Evolutionary conservation across 2,888 invertebrate species (phyloP).

Genomic region (Parnassius glacialis): DNA sequence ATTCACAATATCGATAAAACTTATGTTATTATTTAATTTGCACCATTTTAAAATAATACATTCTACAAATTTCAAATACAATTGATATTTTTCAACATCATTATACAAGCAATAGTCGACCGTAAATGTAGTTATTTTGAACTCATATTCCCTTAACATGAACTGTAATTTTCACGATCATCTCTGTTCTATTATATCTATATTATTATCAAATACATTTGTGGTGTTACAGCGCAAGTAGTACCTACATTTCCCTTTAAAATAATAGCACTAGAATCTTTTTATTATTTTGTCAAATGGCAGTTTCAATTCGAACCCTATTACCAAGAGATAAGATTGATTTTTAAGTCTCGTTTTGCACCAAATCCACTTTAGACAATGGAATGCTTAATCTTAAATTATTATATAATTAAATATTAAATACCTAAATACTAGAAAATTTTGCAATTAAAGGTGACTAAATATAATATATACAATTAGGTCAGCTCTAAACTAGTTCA

Average conservation of each 20-base stretch:
- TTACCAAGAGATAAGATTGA: constrained; percentile 47
- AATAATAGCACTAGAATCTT: constrained; percentile 29
- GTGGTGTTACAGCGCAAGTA: constrained; percentile 59
- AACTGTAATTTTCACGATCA: constrained; percentile 19
- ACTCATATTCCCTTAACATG: background rate
- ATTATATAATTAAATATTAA: constrained; percentile 38
- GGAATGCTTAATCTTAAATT: constrained; percentile 62
- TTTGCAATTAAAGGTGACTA: constrained; percentile 26
- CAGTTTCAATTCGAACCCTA: constrained; percentile 56
- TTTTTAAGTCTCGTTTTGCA: constrained; percentile 39
- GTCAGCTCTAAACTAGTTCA: constrained; percentile 43
- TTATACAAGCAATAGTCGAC: background rate
- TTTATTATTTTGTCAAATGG: constrained; percentile 44
- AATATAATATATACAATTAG: constrained; percentile 47
- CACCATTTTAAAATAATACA: too few species aligned
- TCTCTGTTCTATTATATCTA: constrained; percentile 8
- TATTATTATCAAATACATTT: constrained; percentile 33
- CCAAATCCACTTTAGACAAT: constrained; percentile 55
- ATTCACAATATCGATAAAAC: too few species aligned
- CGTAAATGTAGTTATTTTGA: background rate
- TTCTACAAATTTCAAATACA: too few species aligned
- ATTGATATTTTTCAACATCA: background rate
- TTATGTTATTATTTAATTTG: too few species aligned
- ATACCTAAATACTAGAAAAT: constrained; percentile 31
- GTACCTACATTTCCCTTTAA: constrained; percentile 39